These are phyloP conservation scores for Magallana gigas DNA, from an alignment of 1,140 invertebrate species.

Conservation along the genomic window DNA sequence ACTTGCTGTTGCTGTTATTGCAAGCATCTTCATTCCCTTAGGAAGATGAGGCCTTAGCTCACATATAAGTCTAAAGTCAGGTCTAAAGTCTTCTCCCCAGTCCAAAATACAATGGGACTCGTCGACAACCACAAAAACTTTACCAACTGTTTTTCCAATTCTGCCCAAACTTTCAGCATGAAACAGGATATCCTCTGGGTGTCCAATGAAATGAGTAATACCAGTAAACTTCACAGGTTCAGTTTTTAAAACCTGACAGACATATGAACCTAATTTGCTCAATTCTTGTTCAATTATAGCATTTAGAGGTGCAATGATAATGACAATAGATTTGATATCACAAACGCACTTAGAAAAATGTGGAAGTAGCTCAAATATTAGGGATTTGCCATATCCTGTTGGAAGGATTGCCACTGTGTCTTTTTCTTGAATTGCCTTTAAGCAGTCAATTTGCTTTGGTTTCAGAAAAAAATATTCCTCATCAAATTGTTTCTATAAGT, in stretches of 20 bases:
- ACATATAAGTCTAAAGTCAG: not conserved
- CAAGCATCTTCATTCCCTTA: too few species aligned
- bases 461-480: too few species aligned
- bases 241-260: not conserved
- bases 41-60: too few species aligned
- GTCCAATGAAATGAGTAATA: constrained; percentile 13
- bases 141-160: constrained; percentile 2
- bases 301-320: constrained; percentile 34
- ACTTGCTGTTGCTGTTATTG: too few species aligned
- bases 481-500: too few species aligned
- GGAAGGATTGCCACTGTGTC: constrained; percentile 12
- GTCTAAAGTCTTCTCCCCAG: constrained; percentile 31
- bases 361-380: constrained; percentile 20
- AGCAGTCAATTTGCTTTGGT: constrained; percentile 6
- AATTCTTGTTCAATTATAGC: constrained; percentile 32
- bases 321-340: not conserved
- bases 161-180: not conserved
- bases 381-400: constrained; percentile 40
- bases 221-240: not conserved
- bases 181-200: constrained; percentile 10
- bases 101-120: constrained; percentile 26
- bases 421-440: constrained; percentile 4
- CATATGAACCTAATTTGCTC: not conserved
- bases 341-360: not conserved
- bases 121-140: constrained; percentile 18